Evolutionary conservation across 1,140 invertebrate species (phyloP).

Genomic region (Bombus breviceps): DNA sequence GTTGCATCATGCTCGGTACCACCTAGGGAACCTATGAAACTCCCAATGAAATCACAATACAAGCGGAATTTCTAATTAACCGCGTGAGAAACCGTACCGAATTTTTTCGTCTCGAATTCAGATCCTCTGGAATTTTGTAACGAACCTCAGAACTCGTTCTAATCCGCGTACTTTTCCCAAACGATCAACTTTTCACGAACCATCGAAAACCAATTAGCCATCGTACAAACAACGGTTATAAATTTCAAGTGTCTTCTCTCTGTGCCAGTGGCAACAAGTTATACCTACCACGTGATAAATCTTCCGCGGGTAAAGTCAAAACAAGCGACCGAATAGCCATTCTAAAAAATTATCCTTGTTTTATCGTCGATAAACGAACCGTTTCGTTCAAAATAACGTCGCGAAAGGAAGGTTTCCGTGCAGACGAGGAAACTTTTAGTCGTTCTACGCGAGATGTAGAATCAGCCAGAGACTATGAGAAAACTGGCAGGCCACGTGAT

Average conservation of each 20-base stretch:
- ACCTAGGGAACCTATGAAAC: conserved; percentile 31
- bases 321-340: background rate
- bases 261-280: background rate
- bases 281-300: conserved; percentile 8
- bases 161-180: background rate
- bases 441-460: background rate
- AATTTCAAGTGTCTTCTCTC: too few species aligned
- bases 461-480: background rate
- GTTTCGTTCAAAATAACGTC: conserved; percentile 1
- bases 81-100: conserved; percentile 1
- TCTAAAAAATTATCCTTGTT: conserved; percentile 8
- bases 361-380: background rate
- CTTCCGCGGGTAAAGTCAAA: background rate
- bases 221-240: background rate
- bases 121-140: background rate
- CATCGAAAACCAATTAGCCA: background rate
- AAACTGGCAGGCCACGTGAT: background rate
- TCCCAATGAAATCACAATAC: conserved; percentile 44
- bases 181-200: background rate
- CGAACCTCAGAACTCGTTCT: too few species aligned
- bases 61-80: conserved; percentile 30
- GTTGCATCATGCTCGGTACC: conserved; percentile 50
- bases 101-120: background rate
- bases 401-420: background rate
- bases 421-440: background rate